phyloP scores from a whole-genome alignment of 2,113 vertebrate species.

The Gadus macrocephalus region DNA sequence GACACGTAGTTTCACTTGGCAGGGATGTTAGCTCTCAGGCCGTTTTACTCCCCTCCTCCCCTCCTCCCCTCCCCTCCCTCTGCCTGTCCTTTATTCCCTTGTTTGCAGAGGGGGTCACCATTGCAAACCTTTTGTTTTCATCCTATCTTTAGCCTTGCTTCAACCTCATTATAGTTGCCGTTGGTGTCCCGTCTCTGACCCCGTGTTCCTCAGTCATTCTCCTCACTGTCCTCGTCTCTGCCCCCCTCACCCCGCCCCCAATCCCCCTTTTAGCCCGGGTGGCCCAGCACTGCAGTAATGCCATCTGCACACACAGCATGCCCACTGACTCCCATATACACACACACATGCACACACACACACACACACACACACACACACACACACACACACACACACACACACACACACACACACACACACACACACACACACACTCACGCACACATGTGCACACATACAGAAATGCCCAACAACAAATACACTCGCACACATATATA shows the following conservation, averaged over 20 bases:
- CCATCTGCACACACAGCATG: conserved; percentile 77
- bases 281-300: conserved; percentile 56
- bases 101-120: conserved; percentile 6
- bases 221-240: conserved; percentile 31
- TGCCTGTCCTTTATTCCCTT: conserved; percentile 34
- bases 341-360: conserved; percentile 43
- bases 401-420: conserved; percentile 4
- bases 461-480: no score
- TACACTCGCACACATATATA: no score
- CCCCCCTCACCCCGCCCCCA: conserved; percentile 39
- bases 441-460: conserved; percentile 36
- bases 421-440: conserved; percentile 22
- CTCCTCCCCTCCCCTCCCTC: conserved; percentile 11
- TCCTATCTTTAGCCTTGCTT: conserved; percentile 18
- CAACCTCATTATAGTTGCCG: not conserved
- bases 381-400: conserved; percentile 4
- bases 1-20: conserved; percentile 19
- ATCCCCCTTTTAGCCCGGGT: conserved; percentile 55
- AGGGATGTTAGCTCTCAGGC: not conserved
- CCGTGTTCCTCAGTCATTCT: not conserved
- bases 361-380: conserved; percentile 17
- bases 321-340: conserved; percentile 55
- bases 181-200: not conserved
- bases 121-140: conserved; percentile 9
- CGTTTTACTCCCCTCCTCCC: not conserved